phyloP scores from a whole-genome alignment of 2,113 vertebrate genomes.

The Petaurus breviceps region DNA sequence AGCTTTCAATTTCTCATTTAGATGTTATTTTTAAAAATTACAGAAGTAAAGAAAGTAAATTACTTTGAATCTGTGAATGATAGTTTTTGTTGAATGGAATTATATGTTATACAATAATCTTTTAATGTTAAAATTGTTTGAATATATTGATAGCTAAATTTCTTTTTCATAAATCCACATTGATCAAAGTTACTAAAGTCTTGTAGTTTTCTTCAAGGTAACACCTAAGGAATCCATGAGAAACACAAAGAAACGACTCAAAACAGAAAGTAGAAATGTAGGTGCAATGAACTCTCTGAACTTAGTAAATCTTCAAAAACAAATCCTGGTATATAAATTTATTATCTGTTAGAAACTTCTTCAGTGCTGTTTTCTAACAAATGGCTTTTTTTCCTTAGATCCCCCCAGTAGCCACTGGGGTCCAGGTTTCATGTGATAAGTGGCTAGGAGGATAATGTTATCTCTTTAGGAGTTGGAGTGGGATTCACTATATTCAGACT shows the following conservation, averaged over 20 bases:
- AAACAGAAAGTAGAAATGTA: conserved; percentile 16
- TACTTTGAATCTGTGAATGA: neutral
- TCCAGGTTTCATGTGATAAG: neutral
- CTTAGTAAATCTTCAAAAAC: neutral
- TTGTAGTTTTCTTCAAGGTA: neutral
- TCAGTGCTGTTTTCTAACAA: conserved; percentile 3
- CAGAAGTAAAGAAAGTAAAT: neutral
- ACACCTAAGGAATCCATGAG: neutral
- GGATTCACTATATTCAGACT: neutral
- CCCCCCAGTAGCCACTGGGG: neutral
- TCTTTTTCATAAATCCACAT: neutral
- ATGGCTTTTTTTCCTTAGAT: conserved; percentile 18
- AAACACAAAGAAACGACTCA: conserved; percentile 5
- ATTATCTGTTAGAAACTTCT: neutral
- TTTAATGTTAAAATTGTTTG: neutral
- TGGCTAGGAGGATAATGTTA: neutral
- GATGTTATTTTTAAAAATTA: neutral
- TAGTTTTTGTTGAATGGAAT: neutral
- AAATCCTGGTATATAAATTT: neutral
- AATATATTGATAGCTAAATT: neutral
- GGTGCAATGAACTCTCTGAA: neutral
- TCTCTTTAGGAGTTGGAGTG: neutral
- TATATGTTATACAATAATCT: neutral
- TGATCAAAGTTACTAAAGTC: neutral
- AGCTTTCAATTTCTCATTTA: neutral